Base-by-base conservation (phyloP, 30 jellyfish, hydroid and myxozoan genomes). In the Aurelia sp. region DNA sequence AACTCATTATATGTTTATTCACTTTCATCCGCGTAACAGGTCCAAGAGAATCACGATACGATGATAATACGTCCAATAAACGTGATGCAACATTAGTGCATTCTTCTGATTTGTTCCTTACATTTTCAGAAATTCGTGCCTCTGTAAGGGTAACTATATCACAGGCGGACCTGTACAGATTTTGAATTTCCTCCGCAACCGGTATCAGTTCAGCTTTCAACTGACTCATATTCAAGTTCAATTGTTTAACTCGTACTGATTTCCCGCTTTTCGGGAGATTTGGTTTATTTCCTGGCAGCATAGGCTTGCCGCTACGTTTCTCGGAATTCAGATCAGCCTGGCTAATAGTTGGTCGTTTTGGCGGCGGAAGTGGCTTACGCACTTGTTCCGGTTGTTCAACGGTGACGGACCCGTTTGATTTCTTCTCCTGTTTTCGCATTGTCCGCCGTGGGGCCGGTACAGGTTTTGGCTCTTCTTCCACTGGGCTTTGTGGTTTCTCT, bases 1-100 rank as follows among this genome's bases (percentile, higher is more conserved):
- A 51, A 35, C 74, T 67, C 11, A 83, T 92, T 30, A 87, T 74
- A 50, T 80, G 95, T 60, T 78, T 73, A 48, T 82, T 92, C 21
- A 92, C 98, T 51, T 88, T 85, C 97, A 85, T 81, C 61, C 98
- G 77, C 51, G 95, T 67, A 55, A 92, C 98, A 48, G 98, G 98
- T 7, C 97, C 98, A 17, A 92, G 72, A 48, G 98, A 92, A 68
- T 92, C 98, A 16, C 97, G 97, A 68, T 92, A 92, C 52, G 88
- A 24, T 4, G 98, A 92, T 58, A 92, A 67, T 7, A 68, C 68
- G 55, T 92, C 98, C 5, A 86, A 95, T 17, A 92, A 77, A 8
- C 41, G 50, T 11, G 71, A 22, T n/a, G 85, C 94, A 16, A 44
- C 41, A 27, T 62, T 31, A 17, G 82, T 74, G 74, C 90, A 80